phyloP scores from a whole-genome alignment of 2,888 invertebrate genomes.

The Drosophila antonietae region DNA sequence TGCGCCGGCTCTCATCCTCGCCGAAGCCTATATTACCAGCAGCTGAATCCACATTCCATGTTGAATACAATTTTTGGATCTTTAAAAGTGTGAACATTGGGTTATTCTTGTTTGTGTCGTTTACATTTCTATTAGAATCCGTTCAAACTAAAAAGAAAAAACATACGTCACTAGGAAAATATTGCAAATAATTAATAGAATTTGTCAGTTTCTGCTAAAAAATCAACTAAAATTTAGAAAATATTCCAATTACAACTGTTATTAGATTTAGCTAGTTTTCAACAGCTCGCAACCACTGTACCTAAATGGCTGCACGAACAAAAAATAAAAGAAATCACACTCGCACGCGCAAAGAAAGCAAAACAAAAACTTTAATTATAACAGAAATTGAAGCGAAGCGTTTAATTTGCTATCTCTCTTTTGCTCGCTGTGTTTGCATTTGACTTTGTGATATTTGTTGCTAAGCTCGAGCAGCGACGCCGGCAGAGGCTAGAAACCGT shows the following conservation, averaged over 20 bases:
- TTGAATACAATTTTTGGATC: not conserved
- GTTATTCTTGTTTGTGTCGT: not conserved
- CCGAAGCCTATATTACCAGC: not conserved
- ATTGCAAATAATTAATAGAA: not conserved
- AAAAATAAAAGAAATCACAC: not conserved
- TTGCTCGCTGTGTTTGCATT: slow-evolving; percentile 15
- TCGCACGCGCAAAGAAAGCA: not conserved
- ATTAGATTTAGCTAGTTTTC: not conserved
- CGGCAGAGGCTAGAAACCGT: slow-evolving; percentile 16
- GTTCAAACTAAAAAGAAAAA: not conserved
- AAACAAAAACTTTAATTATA: slow-evolving; percentile 18
- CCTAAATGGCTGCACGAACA: not conserved
- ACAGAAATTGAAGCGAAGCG: slow-evolving; percentile 14
- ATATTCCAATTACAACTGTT: not conserved
- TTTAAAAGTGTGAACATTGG: not conserved
- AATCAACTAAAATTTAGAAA: not conserved
- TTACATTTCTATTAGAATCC: no score
- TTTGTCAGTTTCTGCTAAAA: not conserved
- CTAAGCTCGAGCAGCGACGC: slow-evolving; percentile 7
- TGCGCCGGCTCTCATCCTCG: not conserved
- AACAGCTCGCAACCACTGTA: slow-evolving; percentile 7
- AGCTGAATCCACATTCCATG: not conserved
- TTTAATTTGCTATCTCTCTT: slow-evolving; percentile 17
- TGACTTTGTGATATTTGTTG: slow-evolving; percentile 22
- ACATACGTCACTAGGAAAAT: not conserved